Evolutionary conservation across 2,888 invertebrate species (phyloP), one percentile per base, ranked within the genome.

Genomic region (Catonia carolina): DNA sequence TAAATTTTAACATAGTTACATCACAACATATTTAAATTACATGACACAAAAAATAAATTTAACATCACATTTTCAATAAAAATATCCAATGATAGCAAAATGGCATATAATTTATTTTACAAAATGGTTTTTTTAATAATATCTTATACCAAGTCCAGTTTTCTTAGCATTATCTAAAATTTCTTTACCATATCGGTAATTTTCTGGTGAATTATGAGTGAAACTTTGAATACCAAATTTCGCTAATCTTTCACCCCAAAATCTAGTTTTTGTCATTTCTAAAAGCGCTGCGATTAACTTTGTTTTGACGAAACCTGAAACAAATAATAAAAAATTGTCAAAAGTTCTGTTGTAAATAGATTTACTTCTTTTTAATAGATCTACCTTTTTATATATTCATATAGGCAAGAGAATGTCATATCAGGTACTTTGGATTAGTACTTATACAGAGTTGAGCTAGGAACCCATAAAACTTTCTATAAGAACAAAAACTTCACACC

Each of bases 61-160:
- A n/a, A n/a, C n/a, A n/a, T n/a, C n/a, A n/a, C n/a, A n/a, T n/a
- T n/a, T n/a, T n/a, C n/a, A n/a, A n/a, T n/a, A n/a, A n/a, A n/a
- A n/a, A n/a, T n/a, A n/a, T n/a, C n/a, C n/a, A n/a, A n/a, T n/a
- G n/a, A n/a, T n/a, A n/a, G n/a, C n/a, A n/a, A n/a, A n/a, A n/a
- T n/a, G n/a, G n/a, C n/a, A n/a, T n/a, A n/a, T n/a, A n/a, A n/a
- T n/a, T n/a, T n/a, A n/a, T n/a, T n/a, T n/a, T n/a, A n/a, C n/a
- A n/a, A n/a, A n/a, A n/a, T n/a, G n/a, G n/a, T n/a, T n/a, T n/a
- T 35, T 17, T 77, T 76, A 78, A 75, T 78, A 78, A 75, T 78
- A 78, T 67, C 75, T 71, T 71, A 77, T 66, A 68, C 75, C 76
- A 73, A 78, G 73, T 69, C 74, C 75, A 67, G 74, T 74, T 63